A percentile compares a stretch with the other conserved stretches of the same genome.
phyloP scores from a whole-genome alignment of 2,888 invertebrate genomes.

The Drosophila bunnanda region DNA sequence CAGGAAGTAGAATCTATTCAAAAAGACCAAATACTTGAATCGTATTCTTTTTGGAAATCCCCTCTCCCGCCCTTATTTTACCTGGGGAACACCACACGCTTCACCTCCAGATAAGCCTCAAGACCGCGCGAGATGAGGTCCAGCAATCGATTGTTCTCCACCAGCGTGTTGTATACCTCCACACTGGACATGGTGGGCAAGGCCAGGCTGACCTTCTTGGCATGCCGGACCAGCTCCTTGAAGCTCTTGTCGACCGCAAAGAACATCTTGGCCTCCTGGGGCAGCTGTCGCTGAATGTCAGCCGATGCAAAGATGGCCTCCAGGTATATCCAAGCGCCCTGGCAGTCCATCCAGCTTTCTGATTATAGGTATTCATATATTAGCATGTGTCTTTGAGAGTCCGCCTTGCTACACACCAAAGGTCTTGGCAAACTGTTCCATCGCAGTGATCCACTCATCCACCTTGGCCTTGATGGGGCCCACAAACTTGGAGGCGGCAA shows the following conservation, averaged over 20 bases:
- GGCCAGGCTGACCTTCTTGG: conserved; percentile 92
- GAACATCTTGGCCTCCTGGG: conserved; percentile 95
- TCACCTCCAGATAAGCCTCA: conserved; percentile 95
- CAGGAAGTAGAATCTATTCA: conserved; percentile 91
- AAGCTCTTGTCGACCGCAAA: conserved; percentile 94
- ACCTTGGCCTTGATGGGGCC: conserved; percentile 93
- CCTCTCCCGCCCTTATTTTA: no score
- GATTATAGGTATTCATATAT: background rate
- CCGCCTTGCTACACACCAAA: conserved; percentile 87
- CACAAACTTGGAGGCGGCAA: conserved; percentile 93
- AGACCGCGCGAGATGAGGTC: conserved; percentile 96
- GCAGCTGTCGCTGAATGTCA: conserved; percentile 96
- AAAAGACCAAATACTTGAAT: background rate
- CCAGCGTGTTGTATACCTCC: conserved; percentile 88
- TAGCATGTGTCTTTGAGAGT: background rate
- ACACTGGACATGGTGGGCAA: conserved; percentile 92
- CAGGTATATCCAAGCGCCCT: conserved; percentile 96
- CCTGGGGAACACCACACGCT: conserved; percentile 93
- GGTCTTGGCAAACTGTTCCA: conserved; percentile 92
- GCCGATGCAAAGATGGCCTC: conserved; percentile 98
- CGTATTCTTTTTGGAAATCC: background rate
- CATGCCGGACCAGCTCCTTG: conserved; percentile 94
- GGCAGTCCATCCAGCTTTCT: conserved; percentile 96
- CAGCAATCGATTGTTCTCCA: conserved; percentile 90
- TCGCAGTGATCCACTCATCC: conserved; percentile 91